Conservation (phyloP, 2,113 vertebrate genomes). For the Callipepla squamata region DNA sequence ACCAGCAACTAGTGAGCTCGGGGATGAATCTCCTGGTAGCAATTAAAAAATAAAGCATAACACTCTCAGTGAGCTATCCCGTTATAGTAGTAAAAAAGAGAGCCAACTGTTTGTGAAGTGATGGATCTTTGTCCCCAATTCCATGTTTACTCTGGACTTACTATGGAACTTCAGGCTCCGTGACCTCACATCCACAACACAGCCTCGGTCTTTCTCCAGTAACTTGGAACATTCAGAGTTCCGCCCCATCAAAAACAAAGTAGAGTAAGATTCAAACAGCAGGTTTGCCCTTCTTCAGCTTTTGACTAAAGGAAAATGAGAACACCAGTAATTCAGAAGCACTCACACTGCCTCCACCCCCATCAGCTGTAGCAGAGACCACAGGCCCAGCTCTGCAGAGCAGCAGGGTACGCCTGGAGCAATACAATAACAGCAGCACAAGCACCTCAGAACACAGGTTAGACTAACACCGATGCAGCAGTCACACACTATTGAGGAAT, state of each 20-base stretch:
- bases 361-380: background rate
- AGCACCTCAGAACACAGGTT: background rate
- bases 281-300: background rate
- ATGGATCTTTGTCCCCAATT: background rate
- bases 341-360: constrained; percentile 26
- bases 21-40: background rate
- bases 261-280: background rate
- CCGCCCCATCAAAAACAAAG: background rate
- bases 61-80: background rate
- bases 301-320: background rate
- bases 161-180: background rate
- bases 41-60: background rate
- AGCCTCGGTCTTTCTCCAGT: background rate
- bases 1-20: background rate
- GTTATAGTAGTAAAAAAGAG: background rate
- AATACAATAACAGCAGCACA: background rate
- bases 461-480: fast-evolving
- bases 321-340: constrained; percentile 31
- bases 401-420: background rate
- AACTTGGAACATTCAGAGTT: background rate
- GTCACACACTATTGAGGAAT: background rate
- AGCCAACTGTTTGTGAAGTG: background rate
- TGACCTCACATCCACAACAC: background rate
- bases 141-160: background rate
- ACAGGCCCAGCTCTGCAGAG: background rate